These are phyloP conservation scores for Liolophura sinensis DNA, from an alignment of 1,140 invertebrate genomes.

Conservation along the genomic window DNA sequence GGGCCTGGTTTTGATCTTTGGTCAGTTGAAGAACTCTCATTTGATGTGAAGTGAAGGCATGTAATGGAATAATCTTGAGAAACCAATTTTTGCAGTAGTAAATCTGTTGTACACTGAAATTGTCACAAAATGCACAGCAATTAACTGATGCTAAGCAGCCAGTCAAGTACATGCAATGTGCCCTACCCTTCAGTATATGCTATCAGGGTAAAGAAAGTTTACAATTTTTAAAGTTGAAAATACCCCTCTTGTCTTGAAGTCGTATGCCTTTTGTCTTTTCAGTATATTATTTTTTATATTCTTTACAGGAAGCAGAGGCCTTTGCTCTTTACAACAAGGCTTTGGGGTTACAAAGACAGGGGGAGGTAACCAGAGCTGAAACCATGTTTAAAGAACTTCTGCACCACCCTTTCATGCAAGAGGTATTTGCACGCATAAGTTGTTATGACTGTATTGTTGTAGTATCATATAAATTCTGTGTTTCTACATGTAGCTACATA, in stretches of 20 bases:
- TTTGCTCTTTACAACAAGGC: conserved; percentile 72
- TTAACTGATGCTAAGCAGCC: too few species aligned
- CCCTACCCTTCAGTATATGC: too few species aligned
- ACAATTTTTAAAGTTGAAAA: too few species aligned
- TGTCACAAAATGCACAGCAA: too few species aligned
- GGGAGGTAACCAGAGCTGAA: conserved; percentile 66
- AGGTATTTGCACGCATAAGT: conserved; percentile 43
- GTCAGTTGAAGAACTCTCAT: neutral
- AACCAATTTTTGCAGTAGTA: too few species aligned
- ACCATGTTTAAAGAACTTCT: conserved; percentile 68
- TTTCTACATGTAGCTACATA: neutral
- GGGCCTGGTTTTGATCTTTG: neutral
- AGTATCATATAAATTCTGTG: neutral
- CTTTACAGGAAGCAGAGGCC: conserved; percentile 70
- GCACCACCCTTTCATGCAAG: conserved; percentile 67
- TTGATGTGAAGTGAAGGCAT: neutral
- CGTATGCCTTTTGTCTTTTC: neutral
- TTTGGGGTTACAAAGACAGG: conserved; percentile 66
- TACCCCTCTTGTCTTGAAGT: neutral
- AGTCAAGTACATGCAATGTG: too few species aligned
- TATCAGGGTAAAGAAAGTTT: too few species aligned
- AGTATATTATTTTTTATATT: conserved; percentile 13
- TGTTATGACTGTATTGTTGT: neutral
- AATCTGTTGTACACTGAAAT: too few species aligned
- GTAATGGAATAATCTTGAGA: neutral